Evolutionary conservation across 2,113 vertebrate species (phyloP).

Genomic region (Monarcha castaneiventris): DNA sequence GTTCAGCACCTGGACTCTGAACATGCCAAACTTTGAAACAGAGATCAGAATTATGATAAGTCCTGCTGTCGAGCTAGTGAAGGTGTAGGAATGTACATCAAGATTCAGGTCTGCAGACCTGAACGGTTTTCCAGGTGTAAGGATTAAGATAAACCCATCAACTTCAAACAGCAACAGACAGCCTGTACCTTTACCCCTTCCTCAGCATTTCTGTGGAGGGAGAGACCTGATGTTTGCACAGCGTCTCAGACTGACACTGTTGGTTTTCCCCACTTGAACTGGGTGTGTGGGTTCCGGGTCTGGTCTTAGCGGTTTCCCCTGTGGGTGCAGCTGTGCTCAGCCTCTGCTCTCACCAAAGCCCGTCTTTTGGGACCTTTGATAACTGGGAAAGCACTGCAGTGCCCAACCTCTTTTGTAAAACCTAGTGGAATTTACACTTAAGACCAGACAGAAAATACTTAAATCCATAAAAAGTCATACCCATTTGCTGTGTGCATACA

Average conservation of each 20-base stretch:
- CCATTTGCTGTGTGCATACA: background rate
- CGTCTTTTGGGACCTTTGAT: background rate
- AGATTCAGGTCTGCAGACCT: background rate
- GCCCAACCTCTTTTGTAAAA: background rate
- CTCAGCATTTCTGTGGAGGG: background rate
- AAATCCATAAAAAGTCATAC: background rate
- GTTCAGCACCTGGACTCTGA: background rate
- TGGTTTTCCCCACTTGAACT: background rate
- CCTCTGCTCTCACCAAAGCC: background rate
- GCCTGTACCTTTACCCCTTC: background rate
- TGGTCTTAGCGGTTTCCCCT: background rate
- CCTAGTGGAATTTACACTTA: background rate
- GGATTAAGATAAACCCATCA: background rate
- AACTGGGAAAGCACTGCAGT: background rate
- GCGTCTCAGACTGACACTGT: background rate
- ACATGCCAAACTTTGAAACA: background rate
- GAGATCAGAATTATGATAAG: background rate
- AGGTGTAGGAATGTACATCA: background rate
- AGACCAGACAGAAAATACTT: background rate
- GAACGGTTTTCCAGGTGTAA: background rate
- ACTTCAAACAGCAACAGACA: background rate
- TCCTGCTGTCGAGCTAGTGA: background rate
- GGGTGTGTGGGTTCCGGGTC: background rate
- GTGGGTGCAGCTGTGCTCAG: background rate
- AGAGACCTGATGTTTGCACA: background rate